These are phyloP conservation scores for Pelobates cultripes DNA, from an alignment of 2,797 vertebrate genomes.

Conservation along the genomic window DNA sequence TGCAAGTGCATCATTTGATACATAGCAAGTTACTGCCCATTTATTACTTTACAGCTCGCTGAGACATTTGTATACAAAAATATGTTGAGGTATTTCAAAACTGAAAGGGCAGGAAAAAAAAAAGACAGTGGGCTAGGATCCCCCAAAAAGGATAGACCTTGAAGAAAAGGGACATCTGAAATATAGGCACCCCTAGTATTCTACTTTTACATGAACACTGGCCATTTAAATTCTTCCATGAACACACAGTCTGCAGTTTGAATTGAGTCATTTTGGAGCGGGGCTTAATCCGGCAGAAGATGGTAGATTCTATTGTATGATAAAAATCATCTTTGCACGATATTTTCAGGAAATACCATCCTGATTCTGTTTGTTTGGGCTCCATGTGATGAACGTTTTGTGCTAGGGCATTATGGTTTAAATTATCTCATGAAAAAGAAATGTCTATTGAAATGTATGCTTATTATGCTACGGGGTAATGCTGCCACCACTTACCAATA, in stretches of 20 bases:
- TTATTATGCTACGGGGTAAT: not conserved
- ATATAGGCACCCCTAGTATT: too few relatives aligned
- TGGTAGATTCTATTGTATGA: conserved; percentile 2
- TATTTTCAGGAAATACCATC: conserved; percentile 7
- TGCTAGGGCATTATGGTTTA: not conserved
- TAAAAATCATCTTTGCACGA: not conserved
- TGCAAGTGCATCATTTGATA: too few relatives aligned
- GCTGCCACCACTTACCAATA: not conserved
- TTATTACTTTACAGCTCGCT: too few relatives aligned
- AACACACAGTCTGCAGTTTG: not conserved
- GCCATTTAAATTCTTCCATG: not conserved
- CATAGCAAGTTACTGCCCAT: too few relatives aligned
- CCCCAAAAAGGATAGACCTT: too few relatives aligned
- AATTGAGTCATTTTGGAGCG: not conserved
- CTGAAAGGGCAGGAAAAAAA: too few relatives aligned
- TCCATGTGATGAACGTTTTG: not conserved
- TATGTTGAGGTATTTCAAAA: too few relatives aligned
- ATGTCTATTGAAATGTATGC: not conserved
- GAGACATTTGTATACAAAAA: too few relatives aligned
- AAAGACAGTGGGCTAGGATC: too few relatives aligned
- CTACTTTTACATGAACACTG: too few relatives aligned
- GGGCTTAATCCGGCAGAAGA: not conserved
- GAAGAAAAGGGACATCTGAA: too few relatives aligned
- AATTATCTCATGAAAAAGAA: not conserved
- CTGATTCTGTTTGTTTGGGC: not conserved